phyloP scores from a whole-genome alignment of 2,797 vertebrate species.

The Semotilus atromaculatus region DNA sequence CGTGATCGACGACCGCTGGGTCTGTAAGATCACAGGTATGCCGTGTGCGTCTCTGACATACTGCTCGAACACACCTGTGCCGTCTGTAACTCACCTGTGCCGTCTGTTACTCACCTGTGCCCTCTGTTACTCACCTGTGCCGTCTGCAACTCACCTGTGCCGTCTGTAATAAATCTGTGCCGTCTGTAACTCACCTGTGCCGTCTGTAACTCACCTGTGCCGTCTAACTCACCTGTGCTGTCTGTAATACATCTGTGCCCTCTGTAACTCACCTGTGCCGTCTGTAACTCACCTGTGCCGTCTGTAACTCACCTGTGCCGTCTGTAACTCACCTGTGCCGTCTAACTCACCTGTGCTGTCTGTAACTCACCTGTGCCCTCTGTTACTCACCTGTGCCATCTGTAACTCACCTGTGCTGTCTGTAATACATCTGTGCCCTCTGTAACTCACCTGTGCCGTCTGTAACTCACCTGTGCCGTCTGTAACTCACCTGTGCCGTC shows the following conservation, averaged over 20 bases:
- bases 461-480: background rate
- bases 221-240: background rate
- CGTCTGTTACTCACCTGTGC: background rate
- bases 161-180: background rate
- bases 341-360: background rate
- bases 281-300: background rate
- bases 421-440: background rate
- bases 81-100: background rate
- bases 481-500: background rate
- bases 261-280: background rate
- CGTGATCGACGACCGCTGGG: constrained; percentile 86
- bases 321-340: background rate
- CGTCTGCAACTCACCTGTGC: background rate
- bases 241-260: background rate
- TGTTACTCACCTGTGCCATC: background rate
- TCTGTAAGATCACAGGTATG: constrained; percentile 87
- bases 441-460: background rate
- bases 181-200: too few relatives aligned
- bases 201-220: background rate
- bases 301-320: background rate
- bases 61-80: background rate
- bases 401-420: background rate
- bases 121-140: background rate
- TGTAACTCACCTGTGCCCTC: background rate
- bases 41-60: accelerated